These are phyloP conservation scores for Epinephelus fuscoguttatus DNA, from an alignment of 2,113 vertebrate genomes.

Conservation along the genomic window DNA sequence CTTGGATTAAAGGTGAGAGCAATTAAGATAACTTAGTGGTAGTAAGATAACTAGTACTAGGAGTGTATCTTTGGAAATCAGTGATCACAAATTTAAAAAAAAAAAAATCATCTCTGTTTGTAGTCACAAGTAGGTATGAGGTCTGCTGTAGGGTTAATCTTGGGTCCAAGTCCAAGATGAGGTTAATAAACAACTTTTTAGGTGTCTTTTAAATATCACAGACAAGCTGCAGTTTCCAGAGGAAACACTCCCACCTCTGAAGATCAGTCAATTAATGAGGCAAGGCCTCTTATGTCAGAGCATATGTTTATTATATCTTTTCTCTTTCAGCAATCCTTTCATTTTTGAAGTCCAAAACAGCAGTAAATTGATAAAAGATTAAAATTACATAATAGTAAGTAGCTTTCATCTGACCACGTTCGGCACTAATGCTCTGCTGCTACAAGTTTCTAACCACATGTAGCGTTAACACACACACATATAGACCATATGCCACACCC, in stretches of 20 bases:
- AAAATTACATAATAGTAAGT: neutral
- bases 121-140: too few species aligned
- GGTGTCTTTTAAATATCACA: neutral
- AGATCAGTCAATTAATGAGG: neutral
- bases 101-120: too few species aligned
- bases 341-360: neutral
- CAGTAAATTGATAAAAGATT: neutral
- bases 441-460: neutral
- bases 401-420: neutral
- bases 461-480: neutral
- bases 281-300: neutral
- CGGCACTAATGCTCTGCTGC: neutral
- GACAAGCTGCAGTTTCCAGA: constrained; percentile 9
- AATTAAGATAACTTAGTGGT: too few species aligned
- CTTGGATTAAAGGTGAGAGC: too few species aligned
- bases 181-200: too few species aligned
- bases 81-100: too few species aligned
- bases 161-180: too few species aligned
- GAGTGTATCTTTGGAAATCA: too few species aligned
- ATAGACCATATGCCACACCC: too few species aligned
- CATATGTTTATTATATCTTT: neutral
- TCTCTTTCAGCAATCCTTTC: neutral
- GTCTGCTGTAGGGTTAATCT: too few species aligned
- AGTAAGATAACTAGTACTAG: too few species aligned
- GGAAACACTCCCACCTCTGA: neutral